A percentile compares a stretch with the other conserved stretches of the same genome.
These are phyloP conservation scores for Hylaeus volcanicus DNA, from an alignment of 1,140 invertebrate species.

Conservation along the genomic window DNA sequence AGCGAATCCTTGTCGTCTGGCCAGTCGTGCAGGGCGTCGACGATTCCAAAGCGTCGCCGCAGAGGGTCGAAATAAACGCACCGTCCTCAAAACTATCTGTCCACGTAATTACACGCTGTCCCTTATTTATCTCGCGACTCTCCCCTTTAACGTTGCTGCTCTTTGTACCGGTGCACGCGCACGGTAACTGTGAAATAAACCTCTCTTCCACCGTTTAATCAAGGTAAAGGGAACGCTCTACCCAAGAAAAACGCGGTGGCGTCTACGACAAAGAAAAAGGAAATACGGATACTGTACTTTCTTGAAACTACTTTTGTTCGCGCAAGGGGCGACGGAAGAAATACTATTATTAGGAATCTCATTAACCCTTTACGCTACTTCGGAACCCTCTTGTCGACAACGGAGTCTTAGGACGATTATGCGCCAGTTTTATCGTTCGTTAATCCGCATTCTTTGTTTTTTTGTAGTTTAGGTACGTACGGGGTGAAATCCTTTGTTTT, in stretches of 20 bases:
- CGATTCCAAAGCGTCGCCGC: constrained; percentile 45
- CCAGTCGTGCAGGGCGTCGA: constrained; percentile 25
- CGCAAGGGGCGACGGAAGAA: no score
- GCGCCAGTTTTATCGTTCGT: no score
- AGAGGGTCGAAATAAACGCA: constrained; percentile 45
- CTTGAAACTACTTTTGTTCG: background rate
- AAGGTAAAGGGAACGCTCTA: constrained; percentile 21
- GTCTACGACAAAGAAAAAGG: background rate
- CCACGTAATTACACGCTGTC: constrained; percentile 54
- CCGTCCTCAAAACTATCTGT: constrained; percentile 56
- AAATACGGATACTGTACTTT: background rate
- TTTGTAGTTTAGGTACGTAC: no score
- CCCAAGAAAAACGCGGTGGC: constrained; percentile 4
- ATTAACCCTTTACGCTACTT: background rate
- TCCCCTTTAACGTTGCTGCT: background rate
- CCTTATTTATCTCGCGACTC: constrained; percentile 47
- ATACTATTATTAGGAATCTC: background rate
- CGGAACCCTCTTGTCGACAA: no score
- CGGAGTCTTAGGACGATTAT: no score
- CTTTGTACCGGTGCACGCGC: constrained; percentile 1
- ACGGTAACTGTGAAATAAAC: constrained; percentile 21
- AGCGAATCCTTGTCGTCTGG: constrained; percentile 51
- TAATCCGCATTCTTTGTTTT: no score
- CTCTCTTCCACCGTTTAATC: constrained; percentile 38
- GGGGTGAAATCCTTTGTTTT: no score